phyloP scores from a whole-genome alignment of 2,113 vertebrate species.

The Anarhynchus alexandrinus region DNA sequence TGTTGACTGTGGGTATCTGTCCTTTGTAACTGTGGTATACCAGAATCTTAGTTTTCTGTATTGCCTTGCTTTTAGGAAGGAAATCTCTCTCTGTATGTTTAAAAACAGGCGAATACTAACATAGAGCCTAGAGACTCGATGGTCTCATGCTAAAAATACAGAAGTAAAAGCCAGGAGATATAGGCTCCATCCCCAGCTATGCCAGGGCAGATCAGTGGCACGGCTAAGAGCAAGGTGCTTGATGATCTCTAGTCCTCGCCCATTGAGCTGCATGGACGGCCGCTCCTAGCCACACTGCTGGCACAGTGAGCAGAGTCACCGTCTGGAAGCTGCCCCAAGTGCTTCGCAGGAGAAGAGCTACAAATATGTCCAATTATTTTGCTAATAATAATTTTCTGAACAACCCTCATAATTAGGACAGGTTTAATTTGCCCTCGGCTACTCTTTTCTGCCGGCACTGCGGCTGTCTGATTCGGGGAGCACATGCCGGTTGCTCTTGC shows the following conservation, averaged over 20 bases:
- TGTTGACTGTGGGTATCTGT: not conserved
- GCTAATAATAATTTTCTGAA: not conserved
- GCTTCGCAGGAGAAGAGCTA: not conserved
- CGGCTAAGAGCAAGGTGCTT: fast-evolving
- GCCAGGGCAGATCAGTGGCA: not conserved
- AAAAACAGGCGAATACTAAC: not conserved
- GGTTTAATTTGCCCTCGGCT: not conserved
- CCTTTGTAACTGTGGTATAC: fast-evolving
- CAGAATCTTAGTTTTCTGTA: not conserved
- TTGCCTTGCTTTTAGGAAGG: not conserved
- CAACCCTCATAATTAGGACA: not conserved
- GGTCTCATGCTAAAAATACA: not conserved
- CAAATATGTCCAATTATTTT: not conserved
- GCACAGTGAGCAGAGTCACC: not conserved
- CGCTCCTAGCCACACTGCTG: no score
- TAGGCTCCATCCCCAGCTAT: not conserved
- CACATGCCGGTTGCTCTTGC: not conserved
- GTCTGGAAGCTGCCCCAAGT: fast-evolving
- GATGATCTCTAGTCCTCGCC: not conserved
- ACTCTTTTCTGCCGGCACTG: fast-evolving
- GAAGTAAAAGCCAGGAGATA: not conserved
- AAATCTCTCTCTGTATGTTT: not conserved
- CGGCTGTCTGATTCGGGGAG: fast-evolving
- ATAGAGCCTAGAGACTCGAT: not conserved
- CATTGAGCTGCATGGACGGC: fast-evolving